Evolutionary conservation across 2,888 invertebrate species (phyloP).

Genomic region (Helobdella robusta): DNA sequence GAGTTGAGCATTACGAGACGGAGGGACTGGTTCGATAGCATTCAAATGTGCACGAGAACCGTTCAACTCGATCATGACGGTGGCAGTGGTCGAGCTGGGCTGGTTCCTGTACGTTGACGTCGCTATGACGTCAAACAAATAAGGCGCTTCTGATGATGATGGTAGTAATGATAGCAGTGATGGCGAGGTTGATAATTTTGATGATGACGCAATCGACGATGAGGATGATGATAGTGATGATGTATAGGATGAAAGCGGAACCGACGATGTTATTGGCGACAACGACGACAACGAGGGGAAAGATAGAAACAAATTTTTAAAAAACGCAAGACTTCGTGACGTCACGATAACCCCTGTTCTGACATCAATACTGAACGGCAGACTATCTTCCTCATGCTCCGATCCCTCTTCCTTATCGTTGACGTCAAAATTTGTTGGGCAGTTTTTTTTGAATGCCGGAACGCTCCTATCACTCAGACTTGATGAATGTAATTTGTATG

Average conservation of each 20-base stretch:
- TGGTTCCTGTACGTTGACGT: neutral
- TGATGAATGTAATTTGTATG: slow-evolving; percentile 7
- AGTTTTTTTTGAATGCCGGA: neutral
- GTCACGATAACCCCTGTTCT: slow-evolving; percentile 8
- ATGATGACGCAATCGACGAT: no score
- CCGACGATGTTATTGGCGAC: neutral
- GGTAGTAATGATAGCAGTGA: neutral
- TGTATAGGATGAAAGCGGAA: no score
- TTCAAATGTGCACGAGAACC: neutral
- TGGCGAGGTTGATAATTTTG: no score
- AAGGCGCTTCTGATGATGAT: slow-evolving; percentile 11
- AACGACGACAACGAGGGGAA: no score
- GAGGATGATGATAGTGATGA: no score
- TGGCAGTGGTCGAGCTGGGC: neutral
- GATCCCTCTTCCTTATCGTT: no score
- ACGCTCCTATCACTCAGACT: no score
- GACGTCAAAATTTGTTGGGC: neutral
- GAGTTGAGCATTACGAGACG: no score
- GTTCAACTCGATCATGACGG: neutral
- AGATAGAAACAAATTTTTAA: no score
- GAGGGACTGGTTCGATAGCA: no score
- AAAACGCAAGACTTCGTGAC: no score
- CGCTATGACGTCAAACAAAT: slow-evolving; percentile 1
- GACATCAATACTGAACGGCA: slow-evolving; percentile 10
- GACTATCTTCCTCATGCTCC: no score